Evolutionary conservation across 2,888 invertebrate genomes (phyloP).

Genomic region (Sturmia bella): DNA sequence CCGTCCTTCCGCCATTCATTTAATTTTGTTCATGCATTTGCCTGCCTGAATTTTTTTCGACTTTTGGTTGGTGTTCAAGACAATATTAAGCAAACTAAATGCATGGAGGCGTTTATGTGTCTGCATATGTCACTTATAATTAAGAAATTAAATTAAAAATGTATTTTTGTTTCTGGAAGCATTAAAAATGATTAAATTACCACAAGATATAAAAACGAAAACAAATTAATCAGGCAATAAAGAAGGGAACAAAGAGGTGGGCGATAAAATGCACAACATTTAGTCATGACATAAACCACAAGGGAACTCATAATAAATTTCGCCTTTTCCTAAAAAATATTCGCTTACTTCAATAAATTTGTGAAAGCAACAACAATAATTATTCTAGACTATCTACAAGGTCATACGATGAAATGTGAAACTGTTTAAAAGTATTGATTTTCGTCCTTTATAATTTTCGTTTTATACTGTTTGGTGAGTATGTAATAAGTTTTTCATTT

Average conservation of each 20-base stretch:
- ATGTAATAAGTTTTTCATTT: not conserved
- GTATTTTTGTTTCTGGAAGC: conserved; percentile 18
- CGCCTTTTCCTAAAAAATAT: not conserved
- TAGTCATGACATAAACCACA: conserved; percentile 16
- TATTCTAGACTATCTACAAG: conserved; percentile 27
- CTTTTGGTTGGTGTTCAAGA: conserved; percentile 50
- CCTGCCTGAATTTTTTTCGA: not conserved
- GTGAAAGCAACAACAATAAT: not conserved
- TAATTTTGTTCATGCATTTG: conserved; percentile 6
- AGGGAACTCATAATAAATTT: not conserved
- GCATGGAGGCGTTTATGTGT: conserved; percentile 65
- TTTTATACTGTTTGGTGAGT: not conserved
- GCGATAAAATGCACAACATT: not conserved
- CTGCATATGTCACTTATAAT: conserved; percentile 64
- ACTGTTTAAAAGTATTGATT: conserved; percentile 40
- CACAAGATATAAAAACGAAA: conserved; percentile 37
- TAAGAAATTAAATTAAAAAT: conserved; percentile 56
- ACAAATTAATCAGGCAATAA: conserved; percentile 49
- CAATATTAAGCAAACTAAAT: conserved; percentile 42
- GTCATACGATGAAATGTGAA: conserved; percentile 36
- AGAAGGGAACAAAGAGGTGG: conserved; percentile 8
- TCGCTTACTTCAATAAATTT: not conserved
- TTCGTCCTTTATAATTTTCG: conserved; percentile 51
- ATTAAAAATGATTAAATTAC: conserved; percentile 63
- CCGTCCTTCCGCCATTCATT: conserved; percentile 49